Base-by-base conservation (phyloP, 2,888 invertebrate species). In the Macrosiphum euphorbiae region DNA sequence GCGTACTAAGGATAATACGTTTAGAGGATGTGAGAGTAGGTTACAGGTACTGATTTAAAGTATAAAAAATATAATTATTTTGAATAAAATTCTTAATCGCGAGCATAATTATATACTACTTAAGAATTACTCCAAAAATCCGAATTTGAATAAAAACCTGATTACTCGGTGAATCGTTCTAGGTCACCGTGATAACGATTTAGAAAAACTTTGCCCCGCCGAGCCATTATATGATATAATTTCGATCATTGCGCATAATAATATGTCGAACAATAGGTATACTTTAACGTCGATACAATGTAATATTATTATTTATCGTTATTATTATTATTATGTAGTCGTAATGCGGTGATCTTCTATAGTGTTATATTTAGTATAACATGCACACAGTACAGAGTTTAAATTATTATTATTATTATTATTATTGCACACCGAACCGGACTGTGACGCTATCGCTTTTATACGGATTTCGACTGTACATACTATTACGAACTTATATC, bases 401-500 rank as follows among this genome's bases (percentile, higher is more conserved):
- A 16, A 5, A 5, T 55, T 55, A 26, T 78, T 78, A 41, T 8
- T 47, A 1, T 47, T 44, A 44, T 4, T 16, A 3, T 20, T 52
- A 26, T 78, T 78, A 41, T 78, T 78, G 78, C 35, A 35, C 78
- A 78, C 35, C 35, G 35, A 7, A 35, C 35, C 35, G 35, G 35
- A 78, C 20, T 78, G 78, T n/a, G 28, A 86, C 47, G 86, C 86
- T 47, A 47, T 86, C 86, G 78, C 78, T 78, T 78, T 78, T 86
- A 28, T 86, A 86, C 28, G 88, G 88, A 88, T 58, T 88, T 88
- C 13, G 28, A 55, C 88, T 88, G 88, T 88, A 88, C 58, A 41
- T 41, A 16, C 35, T 58, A 50, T 85, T 47, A 86, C 47, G 47
- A 85, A 44, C 26, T 13, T 52, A 85, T 44, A 41, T 55, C 24